Conservation (phyloP, 2,797 vertebrate genomes). For the Onychomys torridus region DNA sequence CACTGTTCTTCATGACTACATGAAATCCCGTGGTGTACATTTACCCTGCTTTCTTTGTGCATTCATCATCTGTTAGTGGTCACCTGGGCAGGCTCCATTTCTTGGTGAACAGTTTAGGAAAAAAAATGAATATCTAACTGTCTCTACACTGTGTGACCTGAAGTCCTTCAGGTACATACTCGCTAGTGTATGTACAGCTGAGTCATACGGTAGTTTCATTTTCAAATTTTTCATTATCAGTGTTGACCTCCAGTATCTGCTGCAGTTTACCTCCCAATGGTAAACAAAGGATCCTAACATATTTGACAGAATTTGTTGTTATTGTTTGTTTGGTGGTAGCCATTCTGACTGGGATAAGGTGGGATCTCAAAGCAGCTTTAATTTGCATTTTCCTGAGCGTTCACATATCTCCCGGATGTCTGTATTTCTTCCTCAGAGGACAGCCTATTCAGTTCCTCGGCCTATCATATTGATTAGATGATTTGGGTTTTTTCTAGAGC, state of each 20-base stretch:
- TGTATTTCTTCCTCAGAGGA: background rate
- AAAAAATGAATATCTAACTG: background rate
- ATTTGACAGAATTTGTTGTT: background rate
- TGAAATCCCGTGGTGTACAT: background rate
- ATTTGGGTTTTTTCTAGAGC: too few relatives aligned
- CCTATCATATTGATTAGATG: background rate
- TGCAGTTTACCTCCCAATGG: background rate
- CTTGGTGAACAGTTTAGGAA: background rate
- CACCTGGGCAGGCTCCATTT: background rate
- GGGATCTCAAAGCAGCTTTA: background rate
- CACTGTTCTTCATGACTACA: background rate
- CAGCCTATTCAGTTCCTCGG: background rate
- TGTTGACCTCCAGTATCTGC: background rate
- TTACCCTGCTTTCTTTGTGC: background rate
- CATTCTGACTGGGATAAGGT: background rate
- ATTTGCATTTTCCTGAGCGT: background rate
- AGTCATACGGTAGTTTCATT: background rate
- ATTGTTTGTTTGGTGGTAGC: background rate
- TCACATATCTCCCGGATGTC: too few relatives aligned
- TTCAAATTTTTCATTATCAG: background rate
- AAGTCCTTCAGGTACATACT: background rate
- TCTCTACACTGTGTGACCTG: background rate
- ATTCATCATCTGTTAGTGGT: too few relatives aligned
- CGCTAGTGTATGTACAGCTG: too few relatives aligned
- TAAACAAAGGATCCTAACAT: background rate